phyloP scores from a whole-genome alignment of 1,140 invertebrate genomes.

The Campoletis sonorensis region DNA sequence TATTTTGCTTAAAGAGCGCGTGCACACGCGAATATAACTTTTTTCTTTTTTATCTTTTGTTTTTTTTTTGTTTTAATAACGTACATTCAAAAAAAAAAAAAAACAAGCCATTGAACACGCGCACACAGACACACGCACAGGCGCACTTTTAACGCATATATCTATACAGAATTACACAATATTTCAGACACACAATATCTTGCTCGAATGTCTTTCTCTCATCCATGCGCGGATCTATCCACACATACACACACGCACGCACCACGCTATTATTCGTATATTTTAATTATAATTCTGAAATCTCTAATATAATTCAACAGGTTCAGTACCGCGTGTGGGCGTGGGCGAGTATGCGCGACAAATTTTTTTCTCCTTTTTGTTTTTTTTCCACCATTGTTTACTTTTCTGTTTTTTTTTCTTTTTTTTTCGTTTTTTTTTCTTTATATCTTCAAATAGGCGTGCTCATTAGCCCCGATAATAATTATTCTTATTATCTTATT shows the following conservation, averaged over 20 bases:
- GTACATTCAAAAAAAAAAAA: constrained; percentile 12
- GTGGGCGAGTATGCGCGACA: not conserved
- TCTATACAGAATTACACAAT: not conserved
- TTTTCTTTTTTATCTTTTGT: not conserved
- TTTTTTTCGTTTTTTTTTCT: not conserved
- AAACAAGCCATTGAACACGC: not conserved
- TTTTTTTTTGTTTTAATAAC: not conserved
- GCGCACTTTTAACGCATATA: not conserved
- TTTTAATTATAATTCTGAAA: not conserved
- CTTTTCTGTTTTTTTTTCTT: no score
- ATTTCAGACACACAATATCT: not conserved
- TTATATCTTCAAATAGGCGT: not conserved
- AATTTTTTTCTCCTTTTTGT: no score
- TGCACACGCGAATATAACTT: not conserved
- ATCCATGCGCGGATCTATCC: not conserved
- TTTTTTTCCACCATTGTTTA: no score
- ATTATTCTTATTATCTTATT: not conserved
- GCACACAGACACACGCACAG: not conserved
- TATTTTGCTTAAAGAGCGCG: constrained; percentile 11
- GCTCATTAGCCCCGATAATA: not conserved
- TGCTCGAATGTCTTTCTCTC: not conserved
- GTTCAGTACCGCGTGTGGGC: constrained; percentile 5
- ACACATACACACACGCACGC: not conserved
- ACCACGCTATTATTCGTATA: not conserved
- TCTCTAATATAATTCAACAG: constrained; percentile 9